These are phyloP conservation scores for Alloplasta piceator DNA, from an alignment of 2,888 invertebrate species.

Conservation along the genomic window DNA sequence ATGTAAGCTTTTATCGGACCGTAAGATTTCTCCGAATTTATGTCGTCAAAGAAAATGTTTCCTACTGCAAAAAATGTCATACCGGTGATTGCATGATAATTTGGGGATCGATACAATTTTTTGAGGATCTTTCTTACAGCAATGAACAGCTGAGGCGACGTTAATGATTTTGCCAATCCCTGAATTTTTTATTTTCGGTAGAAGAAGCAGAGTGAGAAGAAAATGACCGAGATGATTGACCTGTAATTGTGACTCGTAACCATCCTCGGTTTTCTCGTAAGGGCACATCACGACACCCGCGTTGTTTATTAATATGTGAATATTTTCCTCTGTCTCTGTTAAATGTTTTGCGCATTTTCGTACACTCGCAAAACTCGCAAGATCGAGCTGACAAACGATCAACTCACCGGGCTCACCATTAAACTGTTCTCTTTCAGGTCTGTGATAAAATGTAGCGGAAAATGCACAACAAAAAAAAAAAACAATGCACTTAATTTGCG, in stretches of 20 bases:
- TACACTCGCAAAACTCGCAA: conserved; percentile 85
- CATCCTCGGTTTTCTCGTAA: conserved; percentile 86
- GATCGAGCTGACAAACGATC: conserved; percentile 82
- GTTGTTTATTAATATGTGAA: conserved; percentile 89
- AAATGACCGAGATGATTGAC: conserved; percentile 88
- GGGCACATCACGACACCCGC: conserved; percentile 90
- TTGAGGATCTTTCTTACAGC: conserved; percentile 77
- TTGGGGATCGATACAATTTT: neutral
- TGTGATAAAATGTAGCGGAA: conserved; percentile 34
- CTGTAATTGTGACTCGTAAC: conserved; percentile 88
- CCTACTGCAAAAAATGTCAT: conserved; percentile 81
- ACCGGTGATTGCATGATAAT: neutral
- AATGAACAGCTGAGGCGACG: conserved; percentile 86
- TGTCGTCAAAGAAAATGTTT: conserved; percentile 87
- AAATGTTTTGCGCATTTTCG: conserved; percentile 84
- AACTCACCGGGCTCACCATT: conserved; percentile 75
- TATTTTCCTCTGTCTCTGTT: conserved; percentile 83
- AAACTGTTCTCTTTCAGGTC: conserved; percentile 71
- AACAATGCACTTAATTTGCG: too few species aligned
- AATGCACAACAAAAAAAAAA: too few species aligned
- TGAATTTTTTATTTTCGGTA: conserved; percentile 86
- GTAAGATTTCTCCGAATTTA: conserved; percentile 89
- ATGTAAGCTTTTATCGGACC: conserved; percentile 87
- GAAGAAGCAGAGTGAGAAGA: conserved; percentile 85
- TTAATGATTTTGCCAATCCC: conserved; percentile 84